These are phyloP conservation scores for Eudemis profundana DNA, from an alignment of 2,888 invertebrate genomes.

Conservation along the genomic window DNA sequence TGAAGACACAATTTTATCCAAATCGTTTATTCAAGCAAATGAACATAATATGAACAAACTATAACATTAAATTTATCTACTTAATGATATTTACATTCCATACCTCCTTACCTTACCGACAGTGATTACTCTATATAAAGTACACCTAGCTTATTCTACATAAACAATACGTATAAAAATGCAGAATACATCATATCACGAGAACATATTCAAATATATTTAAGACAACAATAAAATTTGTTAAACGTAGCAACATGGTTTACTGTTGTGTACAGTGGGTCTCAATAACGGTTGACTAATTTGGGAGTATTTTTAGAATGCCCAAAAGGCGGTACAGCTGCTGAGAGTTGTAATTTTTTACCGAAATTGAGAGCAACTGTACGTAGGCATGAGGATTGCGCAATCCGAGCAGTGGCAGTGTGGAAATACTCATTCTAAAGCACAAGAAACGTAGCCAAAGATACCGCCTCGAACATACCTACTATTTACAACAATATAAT, in stretches of 20 bases:
- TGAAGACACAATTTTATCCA: conserved; percentile 77
- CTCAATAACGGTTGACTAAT: conserved; percentile 26
- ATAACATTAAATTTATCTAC: conserved; percentile 86
- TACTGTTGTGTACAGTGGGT: conserved; percentile 34
- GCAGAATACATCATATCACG: conserved; percentile 66
- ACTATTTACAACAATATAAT: conserved; percentile 43
- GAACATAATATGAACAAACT: conserved; percentile 85
- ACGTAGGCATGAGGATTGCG: conserved; percentile 47
- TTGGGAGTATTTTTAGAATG: conserved; percentile 31
- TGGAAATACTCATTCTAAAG: neutral
- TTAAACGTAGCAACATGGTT: conserved; percentile 24
- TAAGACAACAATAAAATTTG: conserved; percentile 34
- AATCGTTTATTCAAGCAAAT: conserved; percentile 86
- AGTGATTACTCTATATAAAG: conserved; percentile 72
- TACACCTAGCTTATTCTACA: conserved; percentile 77
- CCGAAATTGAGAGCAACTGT: conserved; percentile 39
- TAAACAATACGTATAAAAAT: conserved; percentile 62
- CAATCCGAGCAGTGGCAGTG: conserved; percentile 45
- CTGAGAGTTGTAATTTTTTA: conserved; percentile 15
- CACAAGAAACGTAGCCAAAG: conserved; percentile 1
- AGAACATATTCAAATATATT: conserved; percentile 43
- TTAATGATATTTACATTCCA: conserved; percentile 84
- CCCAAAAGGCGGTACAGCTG: conserved; percentile 21
- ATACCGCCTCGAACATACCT: conserved; percentile 24
- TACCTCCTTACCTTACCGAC: conserved; percentile 74